A percentile compares a stretch with the other conserved stretches of the same genome.
These are phyloP conservation scores for Leucophenga maculata DNA, from an alignment of 2,888 invertebrate species.

Conservation along the genomic window DNA sequence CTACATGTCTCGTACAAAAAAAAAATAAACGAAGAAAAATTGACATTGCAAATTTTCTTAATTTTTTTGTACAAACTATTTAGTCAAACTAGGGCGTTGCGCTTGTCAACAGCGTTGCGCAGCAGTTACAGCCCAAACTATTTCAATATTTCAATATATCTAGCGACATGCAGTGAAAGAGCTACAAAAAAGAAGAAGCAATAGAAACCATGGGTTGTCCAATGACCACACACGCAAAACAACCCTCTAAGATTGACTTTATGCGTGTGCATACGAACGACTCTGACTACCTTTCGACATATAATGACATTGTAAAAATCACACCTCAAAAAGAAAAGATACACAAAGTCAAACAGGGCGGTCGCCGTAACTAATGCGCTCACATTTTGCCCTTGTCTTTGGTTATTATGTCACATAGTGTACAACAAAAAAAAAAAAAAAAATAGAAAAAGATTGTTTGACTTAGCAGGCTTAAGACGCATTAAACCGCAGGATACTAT, in stretches of 20 bases:
- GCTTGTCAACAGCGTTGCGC: slow-evolving; percentile 52
- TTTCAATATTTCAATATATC: too few relatives aligned
- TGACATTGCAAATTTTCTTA: slow-evolving; percentile 31
- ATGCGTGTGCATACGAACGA: too few relatives aligned
- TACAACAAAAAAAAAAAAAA: background rate
- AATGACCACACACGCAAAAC: slow-evolving; percentile 37
- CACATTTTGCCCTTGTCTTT: slow-evolving; percentile 13
- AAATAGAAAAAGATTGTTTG: background rate
- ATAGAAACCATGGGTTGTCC: slow-evolving; percentile 56
- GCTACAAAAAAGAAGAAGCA: slow-evolving; percentile 29
- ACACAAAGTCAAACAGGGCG: slow-evolving; percentile 58
- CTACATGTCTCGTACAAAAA: slow-evolving; percentile 39
- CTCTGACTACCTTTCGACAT: slow-evolving; percentile 33
- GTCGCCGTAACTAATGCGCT: slow-evolving; percentile 50
- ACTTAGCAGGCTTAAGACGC: slow-evolving; percentile 46
- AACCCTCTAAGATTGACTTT: slow-evolving; percentile 2
- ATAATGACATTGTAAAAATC: slow-evolving; percentile 68
- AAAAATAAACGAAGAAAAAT: too few relatives aligned
- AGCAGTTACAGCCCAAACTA: slow-evolving; percentile 31
- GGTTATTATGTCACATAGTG: slow-evolving; percentile 55
- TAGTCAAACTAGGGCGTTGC: slow-evolving; percentile 50
- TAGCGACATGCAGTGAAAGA: slow-evolving; percentile 19
- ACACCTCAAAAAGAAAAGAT: slow-evolving; percentile 52
- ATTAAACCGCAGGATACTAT: slow-evolving; percentile 63
- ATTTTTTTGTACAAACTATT: slow-evolving; percentile 10